These are phyloP conservation scores for Microcebus lehilahytsara DNA, from an alignment of 2,113 vertebrate genomes.

Conservation along the genomic window DNA sequence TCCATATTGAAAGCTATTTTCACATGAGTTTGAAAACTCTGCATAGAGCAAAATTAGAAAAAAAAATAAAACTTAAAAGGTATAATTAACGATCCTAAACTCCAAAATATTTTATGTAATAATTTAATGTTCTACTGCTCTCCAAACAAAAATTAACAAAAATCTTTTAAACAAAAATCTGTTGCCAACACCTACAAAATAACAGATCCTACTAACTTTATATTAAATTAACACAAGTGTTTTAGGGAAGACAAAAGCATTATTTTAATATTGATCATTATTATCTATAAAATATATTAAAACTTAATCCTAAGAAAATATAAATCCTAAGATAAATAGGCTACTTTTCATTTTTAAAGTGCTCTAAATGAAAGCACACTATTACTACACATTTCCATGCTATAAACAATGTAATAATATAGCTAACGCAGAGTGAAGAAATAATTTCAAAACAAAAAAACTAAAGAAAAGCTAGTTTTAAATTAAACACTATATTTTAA, in stretches of 20 bases:
- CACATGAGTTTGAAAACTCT: background rate
- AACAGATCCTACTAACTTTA: background rate
- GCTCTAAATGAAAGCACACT: background rate
- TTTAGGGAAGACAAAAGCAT: background rate
- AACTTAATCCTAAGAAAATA: background rate
- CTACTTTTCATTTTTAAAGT: background rate
- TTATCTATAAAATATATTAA: background rate
- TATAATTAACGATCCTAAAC: background rate
- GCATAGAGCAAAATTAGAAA: background rate
- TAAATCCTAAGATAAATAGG: background rate
- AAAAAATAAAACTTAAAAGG: background rate
- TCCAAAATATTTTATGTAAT: background rate
- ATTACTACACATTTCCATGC: background rate
- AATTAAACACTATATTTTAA: background rate
- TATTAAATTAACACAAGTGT: background rate
- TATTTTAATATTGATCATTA: background rate
- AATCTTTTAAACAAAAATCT: background rate
- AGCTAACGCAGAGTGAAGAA: background rate
- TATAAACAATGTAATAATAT: background rate
- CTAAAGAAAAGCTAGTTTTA: background rate
- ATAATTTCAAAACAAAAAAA: background rate
- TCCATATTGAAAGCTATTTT: background rate
- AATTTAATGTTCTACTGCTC: background rate
- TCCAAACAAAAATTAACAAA: background rate
- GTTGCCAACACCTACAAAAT: background rate